Base-by-base conservation (phyloP, 2,888 invertebrate genomes). In the Epinotia bilunana region DNA sequence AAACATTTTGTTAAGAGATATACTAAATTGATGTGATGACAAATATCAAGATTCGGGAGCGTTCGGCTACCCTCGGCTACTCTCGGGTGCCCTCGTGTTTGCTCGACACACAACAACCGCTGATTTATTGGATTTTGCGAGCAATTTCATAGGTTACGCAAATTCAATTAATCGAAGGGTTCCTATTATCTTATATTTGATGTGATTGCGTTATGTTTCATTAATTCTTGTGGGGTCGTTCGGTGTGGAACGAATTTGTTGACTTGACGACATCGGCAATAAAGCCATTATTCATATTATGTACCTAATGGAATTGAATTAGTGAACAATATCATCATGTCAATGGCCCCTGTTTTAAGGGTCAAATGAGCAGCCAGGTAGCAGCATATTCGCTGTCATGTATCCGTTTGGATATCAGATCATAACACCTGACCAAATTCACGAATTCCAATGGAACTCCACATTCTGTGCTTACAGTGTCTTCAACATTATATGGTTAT, bases 161-260 rank as follows among this genome's bases (percentile, higher is more conserved):
- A 71, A 74, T 65, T 60, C 71, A 55, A 74, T 74, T 71, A 74
- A 64, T 70, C 55, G 70, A 58, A 49, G 65, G 74, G 74, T 60
- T 73, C 69, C 74, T 70, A 74, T 74, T 70, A 70, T 74, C 57
- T 69, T 28, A 23, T 57, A 28, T 63, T 46, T 28, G 67, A 68
- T 73, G 74, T 74, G 74, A 71, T 74, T 74, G 74, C 71, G 73
- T 61, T 69, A 46, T 33, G 49, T 70, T 28, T 61, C 18, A 61
- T 12, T 46, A 46, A 46, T 70, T 61, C 18, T 68, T 39, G 46
- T 13, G 43, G 68, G 70, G 23, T 46, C 43, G 23, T n/a, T 9
- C 12, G 20, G 6, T 49, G 49, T 28, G 9, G 39, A 39, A 33
- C 13, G 11, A 6, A 16, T 67, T 55, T 67, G 55, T 67, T 39